phyloP scores from a whole-genome alignment of 2,888 invertebrate species.

The Parnassius apollo region DNA sequence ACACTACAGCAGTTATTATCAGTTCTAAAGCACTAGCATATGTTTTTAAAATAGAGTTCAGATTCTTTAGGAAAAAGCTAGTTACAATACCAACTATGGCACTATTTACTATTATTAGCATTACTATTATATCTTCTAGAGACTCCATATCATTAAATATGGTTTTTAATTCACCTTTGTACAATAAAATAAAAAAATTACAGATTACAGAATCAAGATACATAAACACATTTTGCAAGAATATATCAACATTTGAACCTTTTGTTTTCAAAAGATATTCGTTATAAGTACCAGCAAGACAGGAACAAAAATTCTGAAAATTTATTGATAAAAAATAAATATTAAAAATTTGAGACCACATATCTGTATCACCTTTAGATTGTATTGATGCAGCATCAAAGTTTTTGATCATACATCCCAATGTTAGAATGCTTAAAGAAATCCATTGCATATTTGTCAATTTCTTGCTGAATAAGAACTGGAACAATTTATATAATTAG shows the following conservation, averaged over 20 bases:
- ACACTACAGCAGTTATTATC: constrained; percentile 93
- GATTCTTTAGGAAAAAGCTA: constrained; percentile 94
- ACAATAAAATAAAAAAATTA: constrained; percentile 86
- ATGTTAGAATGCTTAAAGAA: constrained; percentile 91
- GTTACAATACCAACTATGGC: constrained; percentile 96
- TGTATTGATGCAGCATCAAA: constrained; percentile 78
- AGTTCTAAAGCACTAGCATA: constrained; percentile 97
- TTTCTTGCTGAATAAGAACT: constrained; percentile 93
- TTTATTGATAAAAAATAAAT: constrained; percentile 84
- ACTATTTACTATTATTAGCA: constrained; percentile 93
- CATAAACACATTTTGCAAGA: constrained; percentile 97
- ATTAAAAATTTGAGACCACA: constrained; percentile 71
- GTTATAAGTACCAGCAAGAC: constrained; percentile 97
- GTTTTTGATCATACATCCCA: constrained; percentile 96
- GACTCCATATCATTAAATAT: constrained; percentile 82
- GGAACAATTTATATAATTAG: constrained; percentile 47
- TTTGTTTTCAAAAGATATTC: constrained; percentile 94
- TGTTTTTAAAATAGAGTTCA: constrained; percentile 97
- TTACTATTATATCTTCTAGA: constrained; percentile 85
- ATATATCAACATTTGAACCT: constrained; percentile 92
- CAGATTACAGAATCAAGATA: constrained; percentile 96
- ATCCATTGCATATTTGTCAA: constrained; percentile 92
- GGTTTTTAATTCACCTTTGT: constrained; percentile 83
- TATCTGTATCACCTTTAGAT: constrained; percentile 45
- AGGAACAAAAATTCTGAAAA: constrained; percentile 94